A percentile compares a stretch with the other conserved stretches of the same genome.
Evolutionary conservation across 2,888 invertebrate genomes (phyloP).

Genomic region (Drosophila nr. perissopoda): DNA sequence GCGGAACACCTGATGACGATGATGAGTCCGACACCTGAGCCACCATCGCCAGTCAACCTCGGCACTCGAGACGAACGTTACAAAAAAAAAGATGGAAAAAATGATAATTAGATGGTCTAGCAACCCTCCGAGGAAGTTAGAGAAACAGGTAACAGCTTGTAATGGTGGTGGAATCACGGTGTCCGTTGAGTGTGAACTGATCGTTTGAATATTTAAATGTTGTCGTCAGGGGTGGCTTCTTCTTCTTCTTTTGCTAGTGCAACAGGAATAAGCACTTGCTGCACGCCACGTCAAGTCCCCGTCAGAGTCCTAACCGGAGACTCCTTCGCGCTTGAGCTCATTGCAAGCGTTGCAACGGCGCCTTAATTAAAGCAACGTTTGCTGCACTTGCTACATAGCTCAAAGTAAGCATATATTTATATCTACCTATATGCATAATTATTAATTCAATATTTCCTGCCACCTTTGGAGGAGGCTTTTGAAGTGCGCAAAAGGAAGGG

Average conservation of each 20-base stretch:
- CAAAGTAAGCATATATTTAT: not conserved
- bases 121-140: conserved; percentile 60
- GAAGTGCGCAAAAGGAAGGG: conserved; percentile 43
- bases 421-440: conserved; percentile 58
- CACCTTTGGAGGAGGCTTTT: conserved; percentile 11
- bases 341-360: conserved; percentile 49
- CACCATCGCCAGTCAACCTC: conserved; percentile 18
- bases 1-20: conserved; percentile 61
- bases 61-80: conserved; percentile 41
- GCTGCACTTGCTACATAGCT: not conserved
- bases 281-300: conserved; percentile 25
- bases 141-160: conserved; percentile 35
- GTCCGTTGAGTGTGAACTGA: conserved; percentile 68
- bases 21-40: conserved; percentile 62
- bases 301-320: conserved; percentile 33
- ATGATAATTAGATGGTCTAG: conserved; percentile 77
- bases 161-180: conserved; percentile 74
- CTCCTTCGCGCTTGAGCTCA: conserved; percentile 55
- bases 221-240: conserved; percentile 55
- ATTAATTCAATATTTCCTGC: conserved; percentile 74
- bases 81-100: conserved; percentile 22
- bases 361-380: conserved; percentile 55
- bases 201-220: conserved; percentile 77
- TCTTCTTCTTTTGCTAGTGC: not conserved
- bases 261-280: conserved; percentile 33